Evolutionary conservation across 2,888 invertebrate species (phyloP), one percentile per base, ranked within the genome.

Genomic region (Sinhomidia bicolor): DNA sequence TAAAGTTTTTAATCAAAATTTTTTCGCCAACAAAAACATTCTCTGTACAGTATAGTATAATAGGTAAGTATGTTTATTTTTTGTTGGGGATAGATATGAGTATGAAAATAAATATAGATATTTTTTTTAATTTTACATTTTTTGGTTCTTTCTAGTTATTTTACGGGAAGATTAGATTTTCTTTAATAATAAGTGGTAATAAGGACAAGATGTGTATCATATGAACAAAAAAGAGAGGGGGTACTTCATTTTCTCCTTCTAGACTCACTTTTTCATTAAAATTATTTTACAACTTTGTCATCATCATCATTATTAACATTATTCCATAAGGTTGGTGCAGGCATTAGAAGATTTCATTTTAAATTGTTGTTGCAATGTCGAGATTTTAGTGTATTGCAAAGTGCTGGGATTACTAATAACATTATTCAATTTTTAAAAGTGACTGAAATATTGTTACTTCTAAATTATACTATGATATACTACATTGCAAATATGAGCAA

Each of bases 1-100:
- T 92, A 91, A 91, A 90, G 85, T 91, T 92, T 71, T 92, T 91
- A 91, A 91, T 91, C 90, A 92, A 92, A 91, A 88, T 89, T 74
- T 82, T 83, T 68, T 68, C 29, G 41, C 54, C 80, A 76, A 54
- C 65, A 85, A 82, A 89, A 89, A 84, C 79, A 60, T 71, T 26
- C 65, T 57, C 57, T 57, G 54, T 26, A 60, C 29, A n/a, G 41
- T 62, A 32, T 32, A 62, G 7, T n/a, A n/a, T n/a, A n/a, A n/a
- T n/a, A n/a, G n/a, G n/a, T n/a, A n/a, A n/a, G n/a, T 47, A 47
- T 2, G 10, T 6, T 2, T 60, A 10, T 26, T 60, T 60, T 26
- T 60, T 26, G 5, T 26, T 60, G 3, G 1, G 17, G 17, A 51
- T 51, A 51, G 51, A 51, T 51, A 57, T 12, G 17, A 17, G 57